A percentile compares a stretch with the other conserved stretches of the same genome.
phyloP scores from a whole-genome alignment of 1,140 invertebrate genomes.

The Scaptomyza montana region DNA sequence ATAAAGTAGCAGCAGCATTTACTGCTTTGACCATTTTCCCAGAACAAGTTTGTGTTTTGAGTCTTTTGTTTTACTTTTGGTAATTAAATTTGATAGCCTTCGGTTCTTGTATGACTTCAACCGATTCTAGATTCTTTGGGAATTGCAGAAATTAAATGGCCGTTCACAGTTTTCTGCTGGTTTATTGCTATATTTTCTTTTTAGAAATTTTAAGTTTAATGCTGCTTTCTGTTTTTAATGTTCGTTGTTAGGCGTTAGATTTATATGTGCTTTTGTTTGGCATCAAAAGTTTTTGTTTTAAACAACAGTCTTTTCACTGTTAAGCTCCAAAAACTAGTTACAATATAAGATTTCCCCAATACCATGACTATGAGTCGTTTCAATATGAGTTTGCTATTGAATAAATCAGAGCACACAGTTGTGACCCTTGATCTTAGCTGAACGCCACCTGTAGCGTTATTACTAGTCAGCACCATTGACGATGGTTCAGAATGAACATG shows the following conservation, averaged over 20 bases:
- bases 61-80: slow-evolving; percentile 65
- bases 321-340: too few relatives aligned
- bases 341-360: too few relatives aligned
- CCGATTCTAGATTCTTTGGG: slow-evolving; percentile 4
- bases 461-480: too few relatives aligned
- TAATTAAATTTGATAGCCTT: slow-evolving; percentile 56
- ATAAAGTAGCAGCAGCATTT: background rate
- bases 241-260: too few relatives aligned
- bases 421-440: too few relatives aligned
- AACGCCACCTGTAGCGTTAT: too few relatives aligned
- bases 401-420: too few relatives aligned
- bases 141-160: slow-evolving; percentile 9
- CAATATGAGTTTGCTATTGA: too few relatives aligned
- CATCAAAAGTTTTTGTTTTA: background rate
- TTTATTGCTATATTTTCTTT: background rate
- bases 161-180: slow-evolving; percentile 5
- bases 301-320: too few relatives aligned
- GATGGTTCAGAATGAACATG: too few relatives aligned
- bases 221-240: too few relatives aligned
- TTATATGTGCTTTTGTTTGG: background rate
- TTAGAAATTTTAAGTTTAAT: background rate
- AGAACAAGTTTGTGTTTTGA: slow-evolving; percentile 64
- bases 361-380: too few relatives aligned
- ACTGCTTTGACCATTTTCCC: slow-evolving; percentile 25
- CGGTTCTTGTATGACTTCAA: slow-evolving; percentile 4